phyloP scores from a whole-genome alignment of 2,113 vertebrate genomes.

The Pedionomus torquatus region DNA sequence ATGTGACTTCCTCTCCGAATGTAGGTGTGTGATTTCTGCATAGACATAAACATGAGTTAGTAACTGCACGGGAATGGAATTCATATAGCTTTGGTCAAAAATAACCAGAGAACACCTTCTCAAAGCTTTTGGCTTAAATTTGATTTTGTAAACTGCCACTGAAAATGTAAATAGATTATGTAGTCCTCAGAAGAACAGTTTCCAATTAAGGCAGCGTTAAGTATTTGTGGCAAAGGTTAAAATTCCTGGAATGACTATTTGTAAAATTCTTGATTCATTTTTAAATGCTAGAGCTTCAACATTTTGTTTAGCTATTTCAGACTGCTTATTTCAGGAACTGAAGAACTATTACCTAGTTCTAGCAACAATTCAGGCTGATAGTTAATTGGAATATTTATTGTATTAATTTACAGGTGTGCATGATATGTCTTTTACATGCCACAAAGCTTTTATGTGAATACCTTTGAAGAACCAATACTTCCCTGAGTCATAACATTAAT shows the following conservation, averaged over 20 bases:
- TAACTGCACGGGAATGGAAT: not conserved
- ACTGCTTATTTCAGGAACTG: conserved; percentile 37
- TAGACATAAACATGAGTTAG: not conserved
- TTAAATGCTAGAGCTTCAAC: conserved; percentile 24
- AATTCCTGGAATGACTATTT: conserved; percentile 27
- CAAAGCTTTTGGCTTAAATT: not conserved
- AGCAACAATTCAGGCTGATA: conserved; percentile 59
- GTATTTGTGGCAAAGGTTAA: not conserved
- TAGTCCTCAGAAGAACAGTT: not conserved
- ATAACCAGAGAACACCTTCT: not conserved
- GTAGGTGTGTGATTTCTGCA: not conserved
- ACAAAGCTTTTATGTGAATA: conserved; percentile 31
- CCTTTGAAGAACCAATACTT: not conserved
- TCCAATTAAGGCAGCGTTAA: not conserved
- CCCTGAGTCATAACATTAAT: not conserved
- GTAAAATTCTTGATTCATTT: conserved; percentile 15
- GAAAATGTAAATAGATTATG: not conserved
- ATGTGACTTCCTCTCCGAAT: not conserved
- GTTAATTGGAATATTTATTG: conserved; percentile 72
- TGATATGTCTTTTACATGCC: conserved; percentile 30
- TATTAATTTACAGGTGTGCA: conserved; percentile 51
- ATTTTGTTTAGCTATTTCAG: conserved; percentile 55
- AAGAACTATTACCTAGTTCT: conserved; percentile 53
- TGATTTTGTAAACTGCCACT: not conserved
- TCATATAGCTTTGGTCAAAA: not conserved